A percentile compares a stretch with the other conserved stretches of the same genome.
Conservation (phyloP, 2,797 vertebrate species). For the Lepidocolaptes lacrymiger region DNA sequence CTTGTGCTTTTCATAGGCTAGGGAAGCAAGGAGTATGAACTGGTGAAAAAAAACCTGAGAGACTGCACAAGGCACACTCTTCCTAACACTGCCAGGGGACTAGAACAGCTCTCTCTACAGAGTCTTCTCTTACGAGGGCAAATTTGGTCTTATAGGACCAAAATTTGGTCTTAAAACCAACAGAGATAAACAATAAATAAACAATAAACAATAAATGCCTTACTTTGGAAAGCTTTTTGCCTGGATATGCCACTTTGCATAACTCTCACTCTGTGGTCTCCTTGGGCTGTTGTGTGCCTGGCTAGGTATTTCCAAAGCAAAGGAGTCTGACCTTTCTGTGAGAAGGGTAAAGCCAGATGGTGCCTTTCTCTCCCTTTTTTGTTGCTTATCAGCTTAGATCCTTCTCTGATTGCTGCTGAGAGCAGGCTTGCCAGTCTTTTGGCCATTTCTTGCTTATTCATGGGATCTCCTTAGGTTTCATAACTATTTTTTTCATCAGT, state of each 20-base stretch:
- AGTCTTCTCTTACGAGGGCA: background rate
- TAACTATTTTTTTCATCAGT: background rate
- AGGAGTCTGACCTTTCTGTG: background rate
- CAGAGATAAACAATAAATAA: too few species aligned
- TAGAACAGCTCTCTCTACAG: background rate
- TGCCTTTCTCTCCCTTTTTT: background rate
- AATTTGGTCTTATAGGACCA: background rate
- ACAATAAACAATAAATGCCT: background rate
- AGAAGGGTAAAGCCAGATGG: background rate
- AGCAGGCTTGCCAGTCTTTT: background rate
- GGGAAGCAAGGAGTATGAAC: background rate
- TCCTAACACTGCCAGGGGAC: background rate
- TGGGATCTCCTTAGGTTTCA: conserved; percentile 16
- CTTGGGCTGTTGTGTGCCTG: background rate
- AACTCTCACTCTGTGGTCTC: background rate
- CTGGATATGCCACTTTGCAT: background rate
- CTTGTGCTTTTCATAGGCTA: background rate
- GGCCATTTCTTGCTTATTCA: conserved; percentile 8
- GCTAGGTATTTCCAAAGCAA: background rate
- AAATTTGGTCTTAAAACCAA: background rate
- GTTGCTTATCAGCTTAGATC: background rate
- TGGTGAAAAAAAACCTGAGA: background rate
- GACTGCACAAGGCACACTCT: background rate
- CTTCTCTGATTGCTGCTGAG: background rate
- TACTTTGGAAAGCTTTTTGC: background rate